Conservation (phyloP, 1,140 invertebrate species). For the Frieseomelitta varia region DNA sequence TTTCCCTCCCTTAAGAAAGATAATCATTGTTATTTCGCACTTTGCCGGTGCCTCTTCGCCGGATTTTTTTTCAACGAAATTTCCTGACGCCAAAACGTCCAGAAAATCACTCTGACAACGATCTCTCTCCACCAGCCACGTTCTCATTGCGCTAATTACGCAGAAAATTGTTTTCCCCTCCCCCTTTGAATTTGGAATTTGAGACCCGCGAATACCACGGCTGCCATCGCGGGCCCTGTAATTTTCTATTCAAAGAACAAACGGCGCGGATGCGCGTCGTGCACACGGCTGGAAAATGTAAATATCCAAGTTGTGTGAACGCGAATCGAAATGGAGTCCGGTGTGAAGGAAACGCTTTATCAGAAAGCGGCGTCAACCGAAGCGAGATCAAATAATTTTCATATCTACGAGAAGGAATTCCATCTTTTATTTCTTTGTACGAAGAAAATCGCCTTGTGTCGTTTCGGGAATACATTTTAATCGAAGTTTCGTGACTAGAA, state of each 20-base stretch:
- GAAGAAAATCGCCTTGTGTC: neutral
- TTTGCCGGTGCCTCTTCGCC: neutral
- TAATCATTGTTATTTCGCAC: constrained; percentile 53
- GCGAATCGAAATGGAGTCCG: neutral
- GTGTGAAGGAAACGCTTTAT: neutral
- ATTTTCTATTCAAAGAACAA: neutral
- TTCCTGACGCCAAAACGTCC: neutral
- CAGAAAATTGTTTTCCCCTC: constrained; percentile 8
- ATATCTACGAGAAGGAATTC: neutral
- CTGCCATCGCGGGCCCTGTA: neutral
- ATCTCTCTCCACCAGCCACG: neutral
- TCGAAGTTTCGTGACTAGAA: neutral
- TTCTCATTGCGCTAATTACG: constrained; percentile 7
- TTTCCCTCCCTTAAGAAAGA: constrained; percentile 26
- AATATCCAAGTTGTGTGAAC: neutral
- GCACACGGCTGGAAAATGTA: neutral
- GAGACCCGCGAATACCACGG: neutral
- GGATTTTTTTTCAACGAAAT: neutral
- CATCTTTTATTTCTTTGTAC: neutral
- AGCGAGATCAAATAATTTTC: neutral
- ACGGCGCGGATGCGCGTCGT: neutral
- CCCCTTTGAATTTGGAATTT: constrained; percentile 1
- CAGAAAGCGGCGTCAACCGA: neutral
- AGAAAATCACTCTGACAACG: constrained; percentile 2
- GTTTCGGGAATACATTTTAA: neutral